Conservation (phyloP, 1,140 invertebrate genomes). For the Anagrus nilaparvatae region DNA sequence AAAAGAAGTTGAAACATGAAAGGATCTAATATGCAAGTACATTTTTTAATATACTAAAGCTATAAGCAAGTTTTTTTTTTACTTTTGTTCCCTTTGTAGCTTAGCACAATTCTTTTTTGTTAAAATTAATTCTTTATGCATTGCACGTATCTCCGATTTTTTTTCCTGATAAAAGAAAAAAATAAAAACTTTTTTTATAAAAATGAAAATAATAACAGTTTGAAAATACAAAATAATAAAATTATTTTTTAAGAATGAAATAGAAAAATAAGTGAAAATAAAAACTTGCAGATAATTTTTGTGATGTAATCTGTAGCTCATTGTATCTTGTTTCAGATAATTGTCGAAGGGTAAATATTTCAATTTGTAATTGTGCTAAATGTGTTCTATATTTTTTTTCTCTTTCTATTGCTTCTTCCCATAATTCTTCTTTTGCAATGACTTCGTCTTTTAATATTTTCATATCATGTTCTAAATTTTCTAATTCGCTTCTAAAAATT, state of each 20-base stretch:
- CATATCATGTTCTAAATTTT: conserved; percentile 30
- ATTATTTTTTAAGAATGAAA: not conserved
- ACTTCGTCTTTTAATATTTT: conserved; percentile 27
- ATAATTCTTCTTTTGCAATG: conserved; percentile 25
- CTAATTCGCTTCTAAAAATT: conserved; percentile 33
- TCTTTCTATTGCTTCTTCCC: conserved; percentile 25
- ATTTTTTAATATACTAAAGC: too few relatives aligned
- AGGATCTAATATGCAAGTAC: too few relatives aligned
- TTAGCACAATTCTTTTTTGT: conserved; percentile 1
- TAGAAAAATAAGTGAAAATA: not conserved
- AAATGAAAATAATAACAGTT: too few relatives aligned
- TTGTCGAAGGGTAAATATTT: conserved; percentile 28
- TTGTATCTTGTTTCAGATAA: conserved; percentile 26
- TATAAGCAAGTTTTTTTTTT: too few relatives aligned
- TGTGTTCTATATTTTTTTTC: conserved; percentile 31
- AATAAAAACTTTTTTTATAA: too few relatives aligned
- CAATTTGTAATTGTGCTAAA: conserved; percentile 27
- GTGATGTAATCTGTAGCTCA: conserved; percentile 22
- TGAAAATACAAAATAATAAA: too few relatives aligned
- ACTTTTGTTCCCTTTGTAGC: conserved; percentile 9
- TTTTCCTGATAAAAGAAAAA: conserved; percentile 7
- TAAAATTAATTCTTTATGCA: not conserved
- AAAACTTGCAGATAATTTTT: conserved; percentile 23
- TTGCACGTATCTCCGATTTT: not conserved
- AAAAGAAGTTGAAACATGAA: too few relatives aligned